A percentile compares a stretch with the other conserved stretches of the same genome.
Conservation (phyloP, 2,797 vertebrate genomes). For the Smutsia gigantea region DNA sequence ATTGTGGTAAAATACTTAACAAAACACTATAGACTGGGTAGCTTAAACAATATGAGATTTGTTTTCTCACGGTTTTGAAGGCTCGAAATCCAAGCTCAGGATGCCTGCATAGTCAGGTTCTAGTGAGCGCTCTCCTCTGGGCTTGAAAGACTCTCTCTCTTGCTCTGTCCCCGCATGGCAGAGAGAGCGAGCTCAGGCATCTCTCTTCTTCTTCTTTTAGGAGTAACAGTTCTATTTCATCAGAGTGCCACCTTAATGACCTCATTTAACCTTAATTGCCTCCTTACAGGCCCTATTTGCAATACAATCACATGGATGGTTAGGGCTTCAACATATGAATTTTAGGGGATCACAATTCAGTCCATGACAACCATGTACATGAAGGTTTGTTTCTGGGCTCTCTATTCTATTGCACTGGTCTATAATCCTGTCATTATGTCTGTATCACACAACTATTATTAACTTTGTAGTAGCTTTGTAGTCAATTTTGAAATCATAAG, state of each 20-base stretch:
- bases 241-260: background rate
- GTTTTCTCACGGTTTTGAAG: background rate
- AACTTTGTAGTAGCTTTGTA: background rate
- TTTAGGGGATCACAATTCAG: background rate
- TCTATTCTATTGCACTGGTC: background rate
- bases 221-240: background rate
- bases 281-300: background rate
- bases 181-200: background rate
- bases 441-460: background rate
- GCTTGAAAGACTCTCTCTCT: background rate
- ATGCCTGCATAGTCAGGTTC: background rate
- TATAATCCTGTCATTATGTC: background rate
- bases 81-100: background rate
- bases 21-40: background rate
- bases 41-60: background rate
- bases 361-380: background rate
- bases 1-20: background rate
- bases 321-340: background rate
- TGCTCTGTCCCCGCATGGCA: background rate
- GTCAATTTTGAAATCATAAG: background rate
- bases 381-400: background rate
- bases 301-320: background rate
- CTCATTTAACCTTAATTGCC: background rate
- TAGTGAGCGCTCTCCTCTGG: background rate
- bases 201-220: background rate